Conservation (phyloP, 2,113 vertebrate genomes). For the Pterophyllum scalare region DNA sequence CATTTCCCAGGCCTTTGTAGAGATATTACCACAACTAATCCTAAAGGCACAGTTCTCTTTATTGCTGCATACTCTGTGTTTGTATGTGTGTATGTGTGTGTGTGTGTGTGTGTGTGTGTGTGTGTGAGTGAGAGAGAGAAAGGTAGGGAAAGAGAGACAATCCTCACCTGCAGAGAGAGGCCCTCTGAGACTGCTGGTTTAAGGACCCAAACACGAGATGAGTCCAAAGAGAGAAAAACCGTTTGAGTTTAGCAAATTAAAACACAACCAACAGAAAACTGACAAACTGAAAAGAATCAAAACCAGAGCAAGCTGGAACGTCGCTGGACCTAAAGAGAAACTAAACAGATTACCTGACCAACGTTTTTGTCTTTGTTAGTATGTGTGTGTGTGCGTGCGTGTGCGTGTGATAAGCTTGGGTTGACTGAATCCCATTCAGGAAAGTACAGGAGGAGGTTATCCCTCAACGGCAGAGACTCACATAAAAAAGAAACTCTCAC, state of each 20-base stretch:
- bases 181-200: background rate
- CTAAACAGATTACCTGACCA: constrained; percentile 4
- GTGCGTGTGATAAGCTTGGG: constrained; percentile 22
- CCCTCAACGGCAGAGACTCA: constrained; percentile 50
- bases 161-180: background rate
- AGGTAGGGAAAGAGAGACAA: background rate
- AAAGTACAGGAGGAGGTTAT: constrained; percentile 45
- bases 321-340: background rate
- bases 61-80: constrained; percentile 14
- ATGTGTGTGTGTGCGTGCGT: background rate
- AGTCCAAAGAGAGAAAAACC: background rate
- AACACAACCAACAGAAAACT: background rate
- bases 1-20: constrained; percentile 60
- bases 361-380: constrained; percentile 9
- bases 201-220: background rate
- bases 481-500: background rate
- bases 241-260: background rate
- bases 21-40: constrained; percentile 65
- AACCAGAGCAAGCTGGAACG: background rate
- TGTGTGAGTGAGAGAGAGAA: background rate
- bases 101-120: background rate
- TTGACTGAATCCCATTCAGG: constrained; percentile 49
- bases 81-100: constrained; percentile 7
- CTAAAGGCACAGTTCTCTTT: constrained; percentile 52
- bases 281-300: background rate